Evolutionary conservation across 2,888 invertebrate genomes (phyloP).

Genomic region (Pristionchus entomophagus): DNA sequence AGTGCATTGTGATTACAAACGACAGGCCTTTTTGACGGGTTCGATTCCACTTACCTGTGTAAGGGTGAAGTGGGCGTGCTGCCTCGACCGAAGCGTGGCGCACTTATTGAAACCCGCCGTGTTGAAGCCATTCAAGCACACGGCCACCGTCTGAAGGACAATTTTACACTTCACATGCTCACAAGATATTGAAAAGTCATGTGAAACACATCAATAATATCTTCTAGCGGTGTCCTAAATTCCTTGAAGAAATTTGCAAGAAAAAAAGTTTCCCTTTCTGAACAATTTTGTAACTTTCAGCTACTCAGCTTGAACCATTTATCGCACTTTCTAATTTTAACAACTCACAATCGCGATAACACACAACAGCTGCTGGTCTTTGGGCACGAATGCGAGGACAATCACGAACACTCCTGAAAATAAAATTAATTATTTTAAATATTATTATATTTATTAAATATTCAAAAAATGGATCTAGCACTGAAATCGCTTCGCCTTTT

Average conservation of each 20-base stretch:
- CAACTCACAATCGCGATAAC: constrained; percentile 54
- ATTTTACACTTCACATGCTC: neutral
- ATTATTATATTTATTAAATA: too few species aligned
- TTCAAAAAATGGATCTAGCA: too few species aligned
- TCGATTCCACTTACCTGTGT: constrained; percentile 49
- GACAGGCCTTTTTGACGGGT: too few species aligned
- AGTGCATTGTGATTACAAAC: too few species aligned
- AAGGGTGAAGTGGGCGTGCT: constrained; percentile 58
- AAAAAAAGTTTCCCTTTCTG: constrained; percentile 51
- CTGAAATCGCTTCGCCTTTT: too few species aligned
- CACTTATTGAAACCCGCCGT: constrained; percentile 62
- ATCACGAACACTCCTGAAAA: constrained; percentile 52
- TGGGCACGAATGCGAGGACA: constrained; percentile 55
- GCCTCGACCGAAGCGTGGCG: constrained; percentile 57
- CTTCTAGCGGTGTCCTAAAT: too few species aligned
- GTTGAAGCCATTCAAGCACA: too few species aligned
- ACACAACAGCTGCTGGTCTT: constrained; percentile 52
- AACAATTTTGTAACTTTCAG: too few species aligned
- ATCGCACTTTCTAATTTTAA: too few species aligned
- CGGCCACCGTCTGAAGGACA: constrained; percentile 54
- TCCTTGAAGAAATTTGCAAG: constrained; percentile 53
- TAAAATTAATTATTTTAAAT: too few species aligned
- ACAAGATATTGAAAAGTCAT: neutral
- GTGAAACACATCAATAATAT: too few species aligned
- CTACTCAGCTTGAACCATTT: too few species aligned